Percentiles rank a stretch among this genome's conserved stretches.
phyloP scores from a whole-genome alignment of 2,113 vertebrate genomes.

The Talpa occidentalis region DNA sequence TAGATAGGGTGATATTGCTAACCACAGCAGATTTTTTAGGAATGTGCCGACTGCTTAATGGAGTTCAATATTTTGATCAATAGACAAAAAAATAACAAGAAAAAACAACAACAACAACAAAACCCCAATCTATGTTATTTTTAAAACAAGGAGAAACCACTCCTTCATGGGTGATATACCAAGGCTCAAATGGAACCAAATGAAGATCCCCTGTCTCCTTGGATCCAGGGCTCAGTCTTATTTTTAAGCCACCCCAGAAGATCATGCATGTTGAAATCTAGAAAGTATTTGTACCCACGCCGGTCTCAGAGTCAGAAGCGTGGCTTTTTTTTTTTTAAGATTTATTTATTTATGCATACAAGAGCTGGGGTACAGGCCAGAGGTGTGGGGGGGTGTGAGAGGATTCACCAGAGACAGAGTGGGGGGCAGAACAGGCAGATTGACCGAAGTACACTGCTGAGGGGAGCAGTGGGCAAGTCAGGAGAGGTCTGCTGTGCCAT shows the following conservation, averaged over 20 bases:
- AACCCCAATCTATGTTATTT: neutral
- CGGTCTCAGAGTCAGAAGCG: neutral
- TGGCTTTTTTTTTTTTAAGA: no score
- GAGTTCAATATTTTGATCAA: neutral
- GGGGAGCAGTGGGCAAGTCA: no score
- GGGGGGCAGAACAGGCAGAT: no score
- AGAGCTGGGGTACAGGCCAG: no score
- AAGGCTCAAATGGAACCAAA: neutral
- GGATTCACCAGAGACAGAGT: no score
- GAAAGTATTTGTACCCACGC: neutral
- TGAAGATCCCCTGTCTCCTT: neutral
- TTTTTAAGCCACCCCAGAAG: neutral
- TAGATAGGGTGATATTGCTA: neutral
- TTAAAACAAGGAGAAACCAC: slow-evolving; percentile 4
- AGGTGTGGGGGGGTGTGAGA: no score
- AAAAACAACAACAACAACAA: neutral
- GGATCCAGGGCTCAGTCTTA: neutral
- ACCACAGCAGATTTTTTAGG: slow-evolving; percentile 6
- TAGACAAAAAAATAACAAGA: neutral
- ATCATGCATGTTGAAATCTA: neutral
- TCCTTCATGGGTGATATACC: neutral
- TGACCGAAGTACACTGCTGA: no score
- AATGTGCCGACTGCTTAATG: neutral
- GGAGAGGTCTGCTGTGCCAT: no score
- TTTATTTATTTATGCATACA: no score